Base-by-base conservation (phyloP, 2,888 invertebrate species). In the Plebejus argus region DNA sequence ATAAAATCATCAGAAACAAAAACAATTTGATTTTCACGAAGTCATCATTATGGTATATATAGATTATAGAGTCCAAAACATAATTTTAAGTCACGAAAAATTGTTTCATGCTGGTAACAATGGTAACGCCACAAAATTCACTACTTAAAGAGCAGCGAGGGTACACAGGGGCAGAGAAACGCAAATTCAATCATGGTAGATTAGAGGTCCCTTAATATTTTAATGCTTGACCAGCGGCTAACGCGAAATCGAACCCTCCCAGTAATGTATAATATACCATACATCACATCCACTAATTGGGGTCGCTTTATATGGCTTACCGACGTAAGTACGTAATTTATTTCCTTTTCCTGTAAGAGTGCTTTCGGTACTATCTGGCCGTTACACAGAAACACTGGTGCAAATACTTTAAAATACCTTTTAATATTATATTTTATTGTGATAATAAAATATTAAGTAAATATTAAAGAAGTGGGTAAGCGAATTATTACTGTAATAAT, bases 281-380 rank as follows among this genome's bases (percentile, higher is more conserved):
- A 91, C 91, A 92, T 91, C 90, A 91, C 90, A 90, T 90, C 86
- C 87, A 88, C 92, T 94, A 94, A 93, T 94, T 94, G 93, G 93
- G 93, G 93, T 91, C 92, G 91, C 90, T 91, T 93, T 91, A 92
- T 93, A 92, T 91, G 92, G 93, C 93, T 93, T 92, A 92, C 90
- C 89, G 90, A 89, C 89, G 91, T 93, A 93, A 93, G 93, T 92
- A 89, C 87, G 90, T 93, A 89, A 93, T 93, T 93, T 93, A 93
- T 93, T 89, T 90, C 89, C 87, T 87, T 88, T 87, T 84, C 87
- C 80, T 83, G 86, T 84, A 86, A 88, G 88, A 90, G 86, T 82
- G 82, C 79, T 78, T 80, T 74, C 74, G 74, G 28, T 74, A 74
- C 74, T 74, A 74, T 74, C 53, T 53, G 53, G 45, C 74, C 74